phyloP scores from a whole-genome alignment of 2,797 vertebrate genomes.

The Sebastes hubbsi region DNA sequence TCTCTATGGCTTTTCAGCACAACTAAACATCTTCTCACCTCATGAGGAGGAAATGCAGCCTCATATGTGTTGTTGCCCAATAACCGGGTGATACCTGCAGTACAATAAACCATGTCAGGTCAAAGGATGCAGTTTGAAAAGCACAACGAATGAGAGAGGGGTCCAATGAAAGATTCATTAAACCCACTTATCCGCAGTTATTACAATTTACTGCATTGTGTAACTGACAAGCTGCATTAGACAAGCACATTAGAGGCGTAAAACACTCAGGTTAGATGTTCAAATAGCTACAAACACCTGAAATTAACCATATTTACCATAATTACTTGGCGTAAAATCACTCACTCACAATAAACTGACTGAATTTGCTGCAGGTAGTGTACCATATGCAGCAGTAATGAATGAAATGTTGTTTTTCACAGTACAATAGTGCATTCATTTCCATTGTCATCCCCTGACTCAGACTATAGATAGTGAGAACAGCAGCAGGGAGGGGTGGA shows the following conservation, averaged over 20 bases:
- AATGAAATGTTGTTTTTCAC: slow-evolving; percentile 4
- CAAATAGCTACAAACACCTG: slow-evolving; percentile 9
- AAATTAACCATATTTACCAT: slow-evolving; percentile 7
- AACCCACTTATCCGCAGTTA: slow-evolving; percentile 18
- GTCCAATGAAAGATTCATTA: slow-evolving; percentile 10
- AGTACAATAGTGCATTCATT: slow-evolving; percentile 18
- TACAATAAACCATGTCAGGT: slow-evolving; percentile 36
- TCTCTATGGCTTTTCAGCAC: neutral
- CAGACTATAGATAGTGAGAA: slow-evolving; percentile 2
- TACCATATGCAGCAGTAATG: neutral
- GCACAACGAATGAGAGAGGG: slow-evolving; percentile 29
- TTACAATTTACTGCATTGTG: slow-evolving; percentile 34
- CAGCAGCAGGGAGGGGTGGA: slow-evolving; percentile 9
- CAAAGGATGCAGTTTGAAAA: neutral
- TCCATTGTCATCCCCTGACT: slow-evolving; percentile 18
- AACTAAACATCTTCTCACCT: slow-evolving; percentile 82
- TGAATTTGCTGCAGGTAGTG: neutral
- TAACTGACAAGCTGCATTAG: slow-evolving; percentile 21
- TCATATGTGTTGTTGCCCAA: slow-evolving; percentile 95
- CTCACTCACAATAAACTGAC: neutral
- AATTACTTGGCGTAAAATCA: neutral
- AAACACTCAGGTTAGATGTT: slow-evolving; percentile 22
- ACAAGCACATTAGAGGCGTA: slow-evolving; percentile 12
- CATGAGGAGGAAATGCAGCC: slow-evolving; percentile 97
- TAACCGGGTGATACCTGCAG: slow-evolving; percentile 92